phyloP scores from a whole-genome alignment of 2,888 invertebrate genomes.

The Stegana nigrithorax region DNA sequence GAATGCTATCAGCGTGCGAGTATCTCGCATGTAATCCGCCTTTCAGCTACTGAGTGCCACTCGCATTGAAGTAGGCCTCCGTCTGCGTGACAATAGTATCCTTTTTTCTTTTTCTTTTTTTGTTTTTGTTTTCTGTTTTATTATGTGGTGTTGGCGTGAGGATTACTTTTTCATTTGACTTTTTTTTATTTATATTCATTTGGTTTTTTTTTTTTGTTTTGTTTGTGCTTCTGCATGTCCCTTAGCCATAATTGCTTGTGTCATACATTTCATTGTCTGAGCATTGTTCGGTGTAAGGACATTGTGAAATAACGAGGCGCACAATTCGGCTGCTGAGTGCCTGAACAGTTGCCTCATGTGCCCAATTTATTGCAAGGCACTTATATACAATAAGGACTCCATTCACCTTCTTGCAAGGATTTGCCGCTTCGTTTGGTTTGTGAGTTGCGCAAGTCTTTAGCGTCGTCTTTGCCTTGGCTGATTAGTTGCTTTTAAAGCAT shows the following conservation, averaged over 20 bases:
- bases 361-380: too few relatives aligned
- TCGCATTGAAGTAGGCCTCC: too few relatives aligned
- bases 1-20: slow-evolving; percentile 21
- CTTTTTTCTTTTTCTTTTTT: not conserved
- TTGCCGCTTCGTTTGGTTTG: slow-evolving; percentile 59
- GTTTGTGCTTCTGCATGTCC: too few relatives aligned
- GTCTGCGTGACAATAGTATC: too few relatives aligned
- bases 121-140: not conserved
- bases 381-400: too few relatives aligned
- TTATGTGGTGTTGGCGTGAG: slow-evolving; percentile 12
- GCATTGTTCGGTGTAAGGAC: slow-evolving; percentile 25
- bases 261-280: slow-evolving; percentile 34
- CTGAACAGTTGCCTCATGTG: too few relatives aligned
- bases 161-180: slow-evolving; percentile 22
- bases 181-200: slow-evolving; percentile 6
- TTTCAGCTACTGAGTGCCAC: slow-evolving; percentile 25
- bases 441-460: slow-evolving; percentile 35
- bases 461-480: too few relatives aligned
- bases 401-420: too few relatives aligned
- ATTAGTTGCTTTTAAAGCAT: too few relatives aligned
- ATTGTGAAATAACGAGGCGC: slow-evolving; percentile 10
- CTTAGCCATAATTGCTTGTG: slow-evolving; percentile 58
- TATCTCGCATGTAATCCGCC: slow-evolving; percentile 29
- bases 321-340: slow-evolving; percentile 12
- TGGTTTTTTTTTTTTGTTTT: too few relatives aligned